These are phyloP conservation scores for Semicossyphus pulcher DNA, from an alignment of 2,113 vertebrate genomes.

Conservation along the genomic window DNA sequence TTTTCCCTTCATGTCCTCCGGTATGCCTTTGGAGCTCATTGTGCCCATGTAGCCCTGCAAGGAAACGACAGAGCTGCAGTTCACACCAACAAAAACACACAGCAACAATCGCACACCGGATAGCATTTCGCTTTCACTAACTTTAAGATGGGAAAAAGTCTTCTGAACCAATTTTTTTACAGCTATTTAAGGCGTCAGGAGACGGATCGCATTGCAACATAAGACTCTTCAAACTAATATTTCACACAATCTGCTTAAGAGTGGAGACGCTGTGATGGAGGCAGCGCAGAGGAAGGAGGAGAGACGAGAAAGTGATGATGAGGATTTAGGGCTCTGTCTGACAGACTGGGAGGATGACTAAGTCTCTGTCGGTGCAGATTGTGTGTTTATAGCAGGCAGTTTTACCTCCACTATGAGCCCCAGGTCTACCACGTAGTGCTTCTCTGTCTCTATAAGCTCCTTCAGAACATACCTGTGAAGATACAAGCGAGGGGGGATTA, in stretches of 20 bases:
- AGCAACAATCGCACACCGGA: not conserved
- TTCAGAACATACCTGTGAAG: slow-evolving; percentile 88
- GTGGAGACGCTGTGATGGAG: slow-evolving; percentile 31
- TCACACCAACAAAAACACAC: slow-evolving; percentile 26
- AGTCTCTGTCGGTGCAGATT: slow-evolving; percentile 33
- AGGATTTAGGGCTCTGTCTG: slow-evolving; percentile 47
- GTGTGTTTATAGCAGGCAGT: slow-evolving; percentile 25
- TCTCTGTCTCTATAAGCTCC: slow-evolving; percentile 93
- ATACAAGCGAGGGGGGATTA: slow-evolving; percentile 42
- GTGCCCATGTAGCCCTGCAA: slow-evolving; percentile 90
- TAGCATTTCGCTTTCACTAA: slow-evolving; percentile 20
- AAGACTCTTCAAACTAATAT: slow-evolving; percentile 58
- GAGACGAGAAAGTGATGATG: slow-evolving; percentile 54
- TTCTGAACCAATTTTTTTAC: slow-evolving; percentile 53
- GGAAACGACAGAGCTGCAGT: slow-evolving; percentile 32
- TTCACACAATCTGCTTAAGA: slow-evolving; percentile 61
- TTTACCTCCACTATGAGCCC: slow-evolving; percentile 92
- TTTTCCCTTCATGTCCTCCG: slow-evolving; percentile 92
- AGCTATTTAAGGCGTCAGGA: slow-evolving; percentile 45
- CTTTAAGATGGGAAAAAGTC: slow-evolving; percentile 37
- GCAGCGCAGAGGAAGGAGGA: slow-evolving; percentile 28
- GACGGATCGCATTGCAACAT: slow-evolving; percentile 36
- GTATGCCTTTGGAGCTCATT: slow-evolving; percentile 87
- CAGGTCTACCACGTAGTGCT: slow-evolving; percentile 91
- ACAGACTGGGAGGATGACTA: slow-evolving; percentile 36